phyloP scores from a whole-genome alignment of 1,140 invertebrate genomes.

The Drosophila kepulauana region DNA sequence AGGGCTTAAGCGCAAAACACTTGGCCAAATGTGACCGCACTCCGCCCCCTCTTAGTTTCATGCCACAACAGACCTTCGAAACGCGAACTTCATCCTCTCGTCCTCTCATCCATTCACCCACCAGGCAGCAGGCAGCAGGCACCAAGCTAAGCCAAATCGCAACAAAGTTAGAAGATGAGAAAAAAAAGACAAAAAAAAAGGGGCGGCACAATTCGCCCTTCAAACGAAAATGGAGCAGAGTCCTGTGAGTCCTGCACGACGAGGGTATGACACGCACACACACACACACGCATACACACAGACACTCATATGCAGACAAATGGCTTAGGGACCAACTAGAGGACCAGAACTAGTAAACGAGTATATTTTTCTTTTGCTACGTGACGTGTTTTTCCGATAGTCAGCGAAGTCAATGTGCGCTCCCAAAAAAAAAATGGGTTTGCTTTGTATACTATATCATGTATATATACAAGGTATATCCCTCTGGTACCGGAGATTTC shows the following conservation, averaged over 20 bases:
- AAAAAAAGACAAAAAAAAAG: conserved; percentile 11
- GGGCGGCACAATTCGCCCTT: conserved; percentile 47
- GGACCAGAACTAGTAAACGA: conserved; percentile 29
- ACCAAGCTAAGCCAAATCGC: conserved; percentile 58
- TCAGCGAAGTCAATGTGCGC: conserved; percentile 63
- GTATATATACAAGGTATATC: conserved; percentile 3
- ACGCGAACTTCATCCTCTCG: background rate
- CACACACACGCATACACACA: background rate
- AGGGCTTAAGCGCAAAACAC: conserved; percentile 81
- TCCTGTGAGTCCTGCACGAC: conserved; percentile 25
- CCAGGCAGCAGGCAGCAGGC: conserved; percentile 14
- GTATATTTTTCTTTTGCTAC: conserved; percentile 65
- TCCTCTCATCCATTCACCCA: conserved; percentile 11
- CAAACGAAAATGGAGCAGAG: conserved; percentile 69
- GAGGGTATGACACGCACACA: conserved; percentile 6
- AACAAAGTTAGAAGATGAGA: conserved; percentile 47
- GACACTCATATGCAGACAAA: background rate
- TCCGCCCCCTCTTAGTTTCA: background rate
- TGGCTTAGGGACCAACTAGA: background rate
- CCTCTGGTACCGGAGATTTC: conserved; percentile 62
- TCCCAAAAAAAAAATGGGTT: conserved; percentile 17
- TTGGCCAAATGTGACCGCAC: conserved; percentile 80
- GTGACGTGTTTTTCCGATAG: conserved; percentile 71
- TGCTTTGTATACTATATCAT: conserved; percentile 30
- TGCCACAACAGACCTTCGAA: conserved; percentile 21